Evolutionary conservation across 2,113 vertebrate genomes (phyloP), one percentile per base, ranked within the genome.

Genomic region (Sphyrna mokarran): DNA sequence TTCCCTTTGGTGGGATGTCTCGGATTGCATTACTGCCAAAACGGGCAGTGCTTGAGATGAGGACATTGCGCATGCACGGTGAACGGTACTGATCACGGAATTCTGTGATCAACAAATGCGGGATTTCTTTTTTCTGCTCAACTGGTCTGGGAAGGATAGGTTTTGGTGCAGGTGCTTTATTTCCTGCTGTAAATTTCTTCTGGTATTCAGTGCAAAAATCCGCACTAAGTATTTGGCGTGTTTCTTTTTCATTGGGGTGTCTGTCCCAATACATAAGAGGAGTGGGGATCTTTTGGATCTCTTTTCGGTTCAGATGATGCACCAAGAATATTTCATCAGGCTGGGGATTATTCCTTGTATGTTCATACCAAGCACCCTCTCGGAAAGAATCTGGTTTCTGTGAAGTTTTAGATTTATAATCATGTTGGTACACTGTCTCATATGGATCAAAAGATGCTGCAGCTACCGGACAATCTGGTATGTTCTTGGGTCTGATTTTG

Each of bases 131-230:
- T 96, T 96, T 97, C 96, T 85, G 96, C 78, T 97, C 96, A 58
- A 95, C 26, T 96, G 96, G 68, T 72, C 58, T 61, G 69, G 89
- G 95, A 33, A 87, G 89, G 61, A 26, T 90, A 95, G 96, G 95
- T 95, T 97, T 97, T 80, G 96, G 91, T 90, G 96, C 95, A 95
- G 95, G 95, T 96, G 95, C 98, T 98, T 96, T 43, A 96, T 95
- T 85, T 76, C 80, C 94, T 66, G 20, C 97, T 96, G 97, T 96
- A 97, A 97, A 98, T 96, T 98, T 98, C 87, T 96, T 96, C 85
- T 94, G 97, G 96, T 98, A 98, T 29, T 96, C 96, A 78, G 98
- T 98, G 96, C 96, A 40, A 96, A 98, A 98, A 96, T 98, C 98
- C 14, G 97, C 96, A 95, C 96, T 96, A 87, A 98, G 23, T 26